Base-by-base conservation (phyloP, 2,888 invertebrate genomes). In the Eumerus sabulonum region DNA sequence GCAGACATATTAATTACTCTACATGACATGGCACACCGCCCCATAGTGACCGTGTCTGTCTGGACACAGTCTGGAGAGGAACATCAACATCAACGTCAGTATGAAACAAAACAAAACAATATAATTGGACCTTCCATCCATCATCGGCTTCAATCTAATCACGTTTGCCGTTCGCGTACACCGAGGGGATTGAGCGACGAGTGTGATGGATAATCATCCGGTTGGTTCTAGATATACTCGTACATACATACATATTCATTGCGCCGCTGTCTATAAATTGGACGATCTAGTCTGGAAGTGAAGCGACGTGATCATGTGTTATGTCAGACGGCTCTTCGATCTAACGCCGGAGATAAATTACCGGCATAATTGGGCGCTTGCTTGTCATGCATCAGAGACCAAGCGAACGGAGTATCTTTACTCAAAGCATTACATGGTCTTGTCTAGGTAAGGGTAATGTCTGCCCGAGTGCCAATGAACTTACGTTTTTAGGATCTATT, bases 51-150 rank as follows among this genome's bases (percentile, higher is more conserved):
- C 42, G 53, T 64, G 44, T 36, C 72, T 77, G 77, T 77, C 77
- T 77, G 67, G 76, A 50, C 62, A 40, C 35, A 57, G 72, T 77
- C 77, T 73, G 73, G 73, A 73, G 73, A 67, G 62, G 47, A 72
- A 59, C 42, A 40, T 19, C n/a, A 57, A 50, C 9, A 35, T 3
- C 40, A 72, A 59, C 42, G 35, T 19, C n/a, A 57, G 44, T 4
- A 35, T 3, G 38, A 54, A 50, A 36, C 18, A 19, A 47, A 45
- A 19, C 27, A 12, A 59, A 59, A 51, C 14, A 68, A 60, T 38
- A 19, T 36, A 76, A 66, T 40, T 40, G 40, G 40, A n/a, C 11
- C n/a, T 40, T 40, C 1, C n/a, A 36, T 36, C 36, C 11, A 27
- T 12, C 18, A 16, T 51, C 35, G 13, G 36, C 45, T 44, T 27